Evolutionary conservation across 2,113 vertebrate species (phyloP), one percentile per base, ranked within the genome.

Genomic region (Gallinago paraguaiae): DNA sequence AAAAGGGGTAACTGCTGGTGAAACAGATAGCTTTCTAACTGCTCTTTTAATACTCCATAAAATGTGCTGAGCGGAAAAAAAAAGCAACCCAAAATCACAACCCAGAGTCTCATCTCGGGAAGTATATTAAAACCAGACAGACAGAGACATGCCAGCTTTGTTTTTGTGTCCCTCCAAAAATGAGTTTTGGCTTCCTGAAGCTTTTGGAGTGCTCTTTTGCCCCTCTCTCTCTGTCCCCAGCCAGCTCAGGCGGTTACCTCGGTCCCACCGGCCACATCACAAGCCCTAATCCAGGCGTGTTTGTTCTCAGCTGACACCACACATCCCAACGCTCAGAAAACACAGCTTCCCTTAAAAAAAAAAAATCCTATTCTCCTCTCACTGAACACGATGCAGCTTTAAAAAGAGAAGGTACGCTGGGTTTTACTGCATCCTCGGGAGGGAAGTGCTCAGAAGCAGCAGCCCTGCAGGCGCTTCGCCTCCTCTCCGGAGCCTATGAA

Each of bases 21-120:
- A 92, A 92, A 93, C 24, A 12, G 41, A 79, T 43, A 4, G 0
- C 37, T 84, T 89, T 78, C 78, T 86, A 57, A 90, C 46, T 20
- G 8, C 45, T 75, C 82, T 90, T 85, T 76, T 60, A 93, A 86
- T 85, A 43, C 50, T 48, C 48, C 31, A 60, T 54, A 86, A 95
- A 97, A 96, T 93, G 51, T 95, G 94, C 95, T 93, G 94, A 95
- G 92, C 72, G 51, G 81, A 78, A 94, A 81, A 77, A 94, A 76
- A 63, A 45, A 17, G 5, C 39, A 95, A 75, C 56, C 77, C 56
- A 75, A 92, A 97, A 95, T 95, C 69, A 91, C 56, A 88, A 95
- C 65, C 80, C 89, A 91, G 80, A 39, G 13, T 48, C 71, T 95
- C 80, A 71, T 93, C 61, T 75, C 78, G 82, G 91, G 56, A 92